phyloP scores from a whole-genome alignment of 1,140 invertebrate species.

The Solenopsis fugax region DNA sequence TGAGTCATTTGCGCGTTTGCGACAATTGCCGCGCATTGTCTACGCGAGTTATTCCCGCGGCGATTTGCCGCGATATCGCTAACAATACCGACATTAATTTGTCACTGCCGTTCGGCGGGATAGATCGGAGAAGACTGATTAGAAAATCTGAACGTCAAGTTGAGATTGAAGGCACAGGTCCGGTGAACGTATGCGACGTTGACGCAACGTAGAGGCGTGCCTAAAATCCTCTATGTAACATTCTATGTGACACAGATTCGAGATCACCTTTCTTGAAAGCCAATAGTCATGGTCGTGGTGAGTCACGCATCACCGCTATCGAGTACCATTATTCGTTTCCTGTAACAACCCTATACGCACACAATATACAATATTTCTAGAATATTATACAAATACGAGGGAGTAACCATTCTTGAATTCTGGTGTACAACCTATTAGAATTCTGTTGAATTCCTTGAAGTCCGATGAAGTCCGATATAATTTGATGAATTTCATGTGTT shows the following conservation, averaged over 20 bases:
- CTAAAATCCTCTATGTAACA: slow-evolving; percentile 77
- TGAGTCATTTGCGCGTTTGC: not conserved
- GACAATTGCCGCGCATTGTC: not conserved
- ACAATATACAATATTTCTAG: no score
- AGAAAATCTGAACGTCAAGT: slow-evolving; percentile 59
- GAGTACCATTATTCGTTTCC: slow-evolving; percentile 25
- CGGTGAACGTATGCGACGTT: slow-evolving; percentile 33
- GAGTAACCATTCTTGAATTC: no score
- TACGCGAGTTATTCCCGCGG: not conserved
- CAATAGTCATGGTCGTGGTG: slow-evolving; percentile 62
- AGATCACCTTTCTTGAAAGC: slow-evolving; percentile 76
- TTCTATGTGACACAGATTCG: slow-evolving; percentile 73
- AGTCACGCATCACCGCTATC: slow-evolving; percentile 29
- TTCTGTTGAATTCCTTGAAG: no score
- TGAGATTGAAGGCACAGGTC: slow-evolving; percentile 55
- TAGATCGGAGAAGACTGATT: slow-evolving; percentile 48
- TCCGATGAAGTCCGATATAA: no score
- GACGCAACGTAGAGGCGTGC: slow-evolving; percentile 71
- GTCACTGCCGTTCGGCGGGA: not conserved
- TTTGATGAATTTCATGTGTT: no score
- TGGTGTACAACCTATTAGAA: no score
- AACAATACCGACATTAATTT: slow-evolving; percentile 14
- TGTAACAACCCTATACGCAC: not conserved
- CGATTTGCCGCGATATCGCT: not conserved
- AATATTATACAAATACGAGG: no score